Percentiles rank a stretch among this genome's conserved stretches.
Evolutionary conservation across 2,797 vertebrate species (phyloP).

Genomic region (Sarcophilus harrisii): DNA sequence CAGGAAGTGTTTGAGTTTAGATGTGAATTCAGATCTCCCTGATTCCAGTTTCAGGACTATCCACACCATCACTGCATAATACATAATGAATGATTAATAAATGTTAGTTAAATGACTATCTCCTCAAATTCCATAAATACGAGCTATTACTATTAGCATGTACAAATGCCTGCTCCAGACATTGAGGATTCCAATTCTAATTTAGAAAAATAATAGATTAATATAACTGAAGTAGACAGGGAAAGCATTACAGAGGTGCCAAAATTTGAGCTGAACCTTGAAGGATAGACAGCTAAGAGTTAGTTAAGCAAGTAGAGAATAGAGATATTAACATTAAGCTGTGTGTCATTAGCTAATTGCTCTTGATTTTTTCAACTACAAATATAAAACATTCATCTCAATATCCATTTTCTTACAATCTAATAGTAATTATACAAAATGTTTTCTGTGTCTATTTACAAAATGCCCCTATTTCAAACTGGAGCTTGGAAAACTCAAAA

Average conservation of each 20-base stretch:
- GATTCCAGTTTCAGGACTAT: neutral
- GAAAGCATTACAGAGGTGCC: neutral
- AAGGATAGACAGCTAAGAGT: neutral
- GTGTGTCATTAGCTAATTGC: neutral
- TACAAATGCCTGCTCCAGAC: neutral
- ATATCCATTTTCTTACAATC: neutral
- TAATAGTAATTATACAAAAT: neutral
- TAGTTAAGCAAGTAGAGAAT: neutral
- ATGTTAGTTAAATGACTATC: neutral
- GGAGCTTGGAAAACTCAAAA: neutral
- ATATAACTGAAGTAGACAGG: neutral
- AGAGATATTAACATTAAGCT: neutral
- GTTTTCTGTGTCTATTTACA: neutral
- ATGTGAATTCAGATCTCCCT: neutral
- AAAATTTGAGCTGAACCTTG: neutral
- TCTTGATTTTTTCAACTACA: neutral
- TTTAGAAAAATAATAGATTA: neutral
- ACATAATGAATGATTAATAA: neutral
- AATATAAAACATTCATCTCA: neutral
- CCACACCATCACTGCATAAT: neutral
- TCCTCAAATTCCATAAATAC: neutral
- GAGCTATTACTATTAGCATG: neutral
- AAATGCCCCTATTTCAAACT: neutral
- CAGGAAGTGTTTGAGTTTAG: neutral
- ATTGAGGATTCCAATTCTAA: neutral